Evolutionary conservation across 2,888 invertebrate genomes (phyloP).

Genomic region (Diaprepes abbreviatus): DNA sequence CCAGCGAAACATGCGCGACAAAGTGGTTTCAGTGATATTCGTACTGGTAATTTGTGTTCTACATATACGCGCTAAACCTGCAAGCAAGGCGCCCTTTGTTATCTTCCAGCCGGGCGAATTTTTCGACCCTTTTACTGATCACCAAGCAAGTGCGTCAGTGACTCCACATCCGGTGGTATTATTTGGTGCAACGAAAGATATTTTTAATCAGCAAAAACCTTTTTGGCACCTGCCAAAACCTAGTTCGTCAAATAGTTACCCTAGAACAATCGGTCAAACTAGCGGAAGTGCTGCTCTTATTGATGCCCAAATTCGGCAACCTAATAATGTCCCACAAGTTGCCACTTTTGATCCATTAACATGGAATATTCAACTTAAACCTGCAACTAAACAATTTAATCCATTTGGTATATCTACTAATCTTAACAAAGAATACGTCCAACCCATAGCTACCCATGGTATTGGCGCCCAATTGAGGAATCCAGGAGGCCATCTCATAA

Average conservation of each 20-base stretch:
- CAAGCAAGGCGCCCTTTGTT: constrained; percentile 1
- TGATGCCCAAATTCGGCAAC: constrained; percentile 34
- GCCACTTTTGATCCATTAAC: not conserved
- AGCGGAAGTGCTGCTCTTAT: constrained; percentile 33
- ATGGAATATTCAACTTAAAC: not conserved
- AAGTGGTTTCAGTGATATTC: constrained; percentile 4
- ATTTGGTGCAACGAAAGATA: not conserved
- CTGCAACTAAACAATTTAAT: not conserved
- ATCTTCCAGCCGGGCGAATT: constrained; percentile 31
- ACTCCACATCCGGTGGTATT: not conserved
- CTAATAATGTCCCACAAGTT: not conserved
- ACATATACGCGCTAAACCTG: not conserved
- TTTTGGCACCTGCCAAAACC: not conserved
- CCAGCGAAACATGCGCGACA: not conserved
- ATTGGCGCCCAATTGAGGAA: too few relatives aligned
- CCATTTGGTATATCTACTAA: too few relatives aligned
- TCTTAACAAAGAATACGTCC: too few relatives aligned
- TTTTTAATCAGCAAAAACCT: constrained; percentile 2
- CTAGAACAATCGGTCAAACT: constrained; percentile 20
- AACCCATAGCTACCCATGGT: too few relatives aligned
- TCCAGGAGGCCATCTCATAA: not conserved
- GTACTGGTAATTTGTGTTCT: constrained; percentile 1
- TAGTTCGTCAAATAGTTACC: not conserved
- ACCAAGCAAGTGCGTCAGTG: constrained; percentile 16
- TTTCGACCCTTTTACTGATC: constrained; percentile 40